Evolutionary conservation across 1,140 invertebrate genomes (phyloP).

Genomic region (Drosophila pseudoobscura): DNA sequence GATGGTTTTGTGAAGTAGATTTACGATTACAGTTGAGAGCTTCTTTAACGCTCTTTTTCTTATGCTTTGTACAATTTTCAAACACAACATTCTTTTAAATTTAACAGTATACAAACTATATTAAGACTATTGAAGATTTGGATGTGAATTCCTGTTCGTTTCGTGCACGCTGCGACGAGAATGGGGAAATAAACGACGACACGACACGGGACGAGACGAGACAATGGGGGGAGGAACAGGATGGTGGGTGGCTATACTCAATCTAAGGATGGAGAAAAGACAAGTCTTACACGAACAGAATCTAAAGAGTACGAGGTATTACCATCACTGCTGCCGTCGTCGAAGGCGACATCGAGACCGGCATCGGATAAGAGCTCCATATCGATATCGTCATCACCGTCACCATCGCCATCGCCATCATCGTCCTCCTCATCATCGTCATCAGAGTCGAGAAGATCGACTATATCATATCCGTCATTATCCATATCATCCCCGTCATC

Average conservation of each 20-base stretch:
- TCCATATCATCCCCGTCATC: slow-evolving; percentile 42
- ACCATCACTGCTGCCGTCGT: slow-evolving; percentile 54
- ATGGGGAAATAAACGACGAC: slow-evolving; percentile 16
- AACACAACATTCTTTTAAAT: slow-evolving; percentile 50
- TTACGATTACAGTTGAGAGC: not conserved
- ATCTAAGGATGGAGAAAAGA: slow-evolving; percentile 40
- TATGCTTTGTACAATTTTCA: slow-evolving; percentile 45
- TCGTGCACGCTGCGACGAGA: slow-evolving; percentile 10
- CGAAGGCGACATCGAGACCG: slow-evolving; percentile 17
- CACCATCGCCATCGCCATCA: slow-evolving; percentile 52
- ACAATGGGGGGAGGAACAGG: slow-evolving; percentile 21
- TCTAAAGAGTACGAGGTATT: slow-evolving; percentile 15
- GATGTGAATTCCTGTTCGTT: slow-evolving; percentile 7
- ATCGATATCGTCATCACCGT: slow-evolving; percentile 29
- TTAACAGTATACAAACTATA: slow-evolving; percentile 56
- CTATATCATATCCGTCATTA: slow-evolving; percentile 25
- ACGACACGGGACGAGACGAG: slow-evolving; percentile 1
- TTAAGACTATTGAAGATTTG: slow-evolving; percentile 14
- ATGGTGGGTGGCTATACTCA: slow-evolving; percentile 23
- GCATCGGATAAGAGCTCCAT: slow-evolving; percentile 18
- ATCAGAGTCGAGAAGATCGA: slow-evolving; percentile 48
- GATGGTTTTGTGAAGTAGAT: slow-evolving; percentile 20
- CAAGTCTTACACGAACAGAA: slow-evolving; percentile 25
- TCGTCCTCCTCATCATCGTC: slow-evolving; percentile 46
- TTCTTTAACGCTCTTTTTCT: slow-evolving; percentile 27